Evolutionary conservation across 2,113 vertebrate species (phyloP).

Genomic region (Martes martes): DNA sequence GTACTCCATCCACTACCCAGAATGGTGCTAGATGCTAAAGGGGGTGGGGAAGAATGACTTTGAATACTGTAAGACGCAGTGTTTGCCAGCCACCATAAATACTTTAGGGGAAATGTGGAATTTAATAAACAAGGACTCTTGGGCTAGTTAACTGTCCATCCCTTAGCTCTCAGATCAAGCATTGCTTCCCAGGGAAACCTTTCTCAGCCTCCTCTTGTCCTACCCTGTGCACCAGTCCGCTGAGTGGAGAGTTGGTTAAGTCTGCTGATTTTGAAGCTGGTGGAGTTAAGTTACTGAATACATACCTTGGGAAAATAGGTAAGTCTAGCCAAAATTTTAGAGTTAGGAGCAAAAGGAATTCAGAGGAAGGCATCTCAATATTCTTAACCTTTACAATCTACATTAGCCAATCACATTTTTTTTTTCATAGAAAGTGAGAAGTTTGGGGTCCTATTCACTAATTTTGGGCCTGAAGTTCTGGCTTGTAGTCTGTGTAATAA

Average conservation of each 20-base stretch:
- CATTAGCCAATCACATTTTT: neutral
- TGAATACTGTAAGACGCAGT: neutral
- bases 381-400: neutral
- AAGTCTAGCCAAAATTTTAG: neutral
- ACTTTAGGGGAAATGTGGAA: neutral
- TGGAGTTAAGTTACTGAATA: neutral
- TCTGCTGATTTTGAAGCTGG: neutral
- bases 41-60: neutral
- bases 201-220: neutral
- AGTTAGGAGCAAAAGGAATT: neutral
- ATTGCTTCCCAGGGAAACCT: neutral
- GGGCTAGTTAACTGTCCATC: neutral
- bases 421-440: neutral
- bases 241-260: neutral
- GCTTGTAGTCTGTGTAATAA: neutral
- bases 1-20: neutral
- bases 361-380: neutral
- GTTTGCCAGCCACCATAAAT: neutral
- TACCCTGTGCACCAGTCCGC: neutral
- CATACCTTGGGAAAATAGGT: neutral
- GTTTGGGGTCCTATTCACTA: neutral
- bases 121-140: neutral
- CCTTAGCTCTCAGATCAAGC: neutral
- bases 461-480: neutral
- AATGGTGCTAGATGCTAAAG: neutral